Evolutionary conservation across 30 jellyfish, hydroid and myxozoan genomes (phyloP), one percentile per base, ranked within the genome.

Genomic region (Haliclystus octoradiatus): DNA sequence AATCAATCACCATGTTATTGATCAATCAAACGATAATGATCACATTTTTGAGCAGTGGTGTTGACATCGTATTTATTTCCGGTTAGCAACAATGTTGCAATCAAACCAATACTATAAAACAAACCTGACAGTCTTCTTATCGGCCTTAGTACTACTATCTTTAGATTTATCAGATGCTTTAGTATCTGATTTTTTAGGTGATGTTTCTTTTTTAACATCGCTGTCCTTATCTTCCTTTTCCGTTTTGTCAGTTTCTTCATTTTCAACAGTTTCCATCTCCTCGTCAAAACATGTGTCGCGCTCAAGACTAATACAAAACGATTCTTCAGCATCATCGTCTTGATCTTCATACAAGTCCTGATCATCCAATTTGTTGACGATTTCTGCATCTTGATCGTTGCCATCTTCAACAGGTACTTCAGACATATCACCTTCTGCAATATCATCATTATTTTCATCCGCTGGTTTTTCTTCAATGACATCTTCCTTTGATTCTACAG

Each of bases 311-410:
- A n/a, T n/a, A n/a, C n/a, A n/a, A n/a, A n/a, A n/a, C n/a, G n/a
- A n/a, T n/a, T n/a, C n/a, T n/a, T n/a, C n/a, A n/a, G n/a, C n/a
- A n/a, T n/a, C n/a, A n/a, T n/a, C n/a, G n/a, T n/a, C n/a, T n/a
- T n/a, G n/a, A n/a, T n/a, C n/a, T n/a, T n/a, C n/a, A n/a, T n/a
- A n/a, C n/a, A n/a, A n/a, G n/a, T n/a, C n/a, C n/a, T n/a, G n/a
- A n/a, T n/a, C n/a, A n/a, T n/a, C n/a, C n/a, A n/a, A n/a, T n/a
- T n/a, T n/a, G n/a, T n/a, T n/a, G n/a, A n/a, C 63, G 27, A 24
- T 75, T n/a, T 68, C 79, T 33, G 4, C 80, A 50, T 9, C 83
- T 60, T 51, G 30, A 50, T 15, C 33, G 1, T 22, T 23, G 50
- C 35, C 82, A 1, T 15, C 47, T 35, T 40, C 65, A 49, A 27